Conservation (phyloP, 2,888 invertebrate species). For the Diachrysia chrysitis region DNA sequence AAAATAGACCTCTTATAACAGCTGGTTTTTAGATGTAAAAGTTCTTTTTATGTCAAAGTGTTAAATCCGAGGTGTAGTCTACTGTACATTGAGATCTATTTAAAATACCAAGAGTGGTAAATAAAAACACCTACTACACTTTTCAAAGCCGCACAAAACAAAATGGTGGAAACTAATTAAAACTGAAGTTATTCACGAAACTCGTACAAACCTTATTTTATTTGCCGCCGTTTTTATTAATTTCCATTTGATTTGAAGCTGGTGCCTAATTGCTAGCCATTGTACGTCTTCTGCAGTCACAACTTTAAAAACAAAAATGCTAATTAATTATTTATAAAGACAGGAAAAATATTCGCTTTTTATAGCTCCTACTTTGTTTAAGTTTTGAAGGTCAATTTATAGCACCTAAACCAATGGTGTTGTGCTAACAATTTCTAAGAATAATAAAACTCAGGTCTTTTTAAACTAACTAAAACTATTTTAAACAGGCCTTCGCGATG, state of each 20-base stretch:
- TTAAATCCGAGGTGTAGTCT: neutral
- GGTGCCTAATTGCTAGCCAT: constrained; percentile 48
- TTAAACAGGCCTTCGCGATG: too few relatives aligned
- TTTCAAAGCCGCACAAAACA: constrained; percentile 16
- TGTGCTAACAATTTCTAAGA: too few relatives aligned
- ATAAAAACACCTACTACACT: constrained; percentile 16
- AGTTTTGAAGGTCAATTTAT: neutral
- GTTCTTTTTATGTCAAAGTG: neutral
- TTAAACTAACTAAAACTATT: too few relatives aligned
- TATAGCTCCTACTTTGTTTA: neutral
- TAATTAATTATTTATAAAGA: constrained; percentile 47
- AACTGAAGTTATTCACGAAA: constrained; percentile 39
- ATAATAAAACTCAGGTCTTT: too few relatives aligned
- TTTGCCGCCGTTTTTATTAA: constrained; percentile 24
- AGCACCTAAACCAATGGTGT: neutral
- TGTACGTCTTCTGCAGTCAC: constrained; percentile 57
- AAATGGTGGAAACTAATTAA: constrained; percentile 44
- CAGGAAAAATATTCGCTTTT: constrained; percentile 15
- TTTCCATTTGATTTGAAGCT: constrained; percentile 40
- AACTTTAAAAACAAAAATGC: constrained; percentile 57
- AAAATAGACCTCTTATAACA: too few relatives aligned
- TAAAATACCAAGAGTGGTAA: neutral
- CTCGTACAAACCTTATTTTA: constrained; percentile 19
- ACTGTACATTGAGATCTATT: neutral
- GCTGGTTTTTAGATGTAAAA: too few relatives aligned